Percentiles rank a stretch among this genome's conserved stretches.
Evolutionary conservation across 2,888 invertebrate species (phyloP).

Genomic region (Cephus nigrinus): DNA sequence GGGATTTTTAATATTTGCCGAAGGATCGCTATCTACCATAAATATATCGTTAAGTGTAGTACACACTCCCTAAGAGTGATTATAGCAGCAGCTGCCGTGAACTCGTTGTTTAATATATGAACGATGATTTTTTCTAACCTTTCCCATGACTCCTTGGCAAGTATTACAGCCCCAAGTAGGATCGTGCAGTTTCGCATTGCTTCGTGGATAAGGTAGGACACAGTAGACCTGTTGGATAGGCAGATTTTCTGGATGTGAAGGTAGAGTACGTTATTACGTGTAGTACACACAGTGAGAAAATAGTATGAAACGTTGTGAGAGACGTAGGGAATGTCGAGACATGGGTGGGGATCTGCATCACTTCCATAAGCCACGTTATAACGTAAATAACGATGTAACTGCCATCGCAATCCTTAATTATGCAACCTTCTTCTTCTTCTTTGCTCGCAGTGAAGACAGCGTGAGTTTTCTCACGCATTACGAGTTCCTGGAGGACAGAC

Average conservation of each 20-base stretch:
- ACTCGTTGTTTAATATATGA: neutral
- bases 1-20: no score
- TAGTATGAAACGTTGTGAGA: constrained; percentile 8
- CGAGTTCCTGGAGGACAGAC: neutral
- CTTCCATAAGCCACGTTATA: constrained; percentile 18
- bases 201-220: no score
- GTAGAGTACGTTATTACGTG: neutral
- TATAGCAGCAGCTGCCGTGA: constrained; percentile 2
- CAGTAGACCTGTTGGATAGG: no score
- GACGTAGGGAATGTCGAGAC: constrained; percentile 30
- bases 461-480: constrained; percentile 58
- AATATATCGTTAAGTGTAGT: no score
- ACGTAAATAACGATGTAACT: constrained; percentile 30
- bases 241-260: neutral
- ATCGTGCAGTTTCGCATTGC: no score
- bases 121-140: constrained; percentile 55
- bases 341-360: constrained; percentile 15
- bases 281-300: constrained; percentile 4
- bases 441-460: constrained; percentile 27
- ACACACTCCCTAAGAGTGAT: no score
- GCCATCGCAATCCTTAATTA: constrained; percentile 58
- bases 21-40: no score
- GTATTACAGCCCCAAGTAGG: neutral
- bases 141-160: constrained; percentile 53
- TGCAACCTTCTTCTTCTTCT: constrained; percentile 50